phyloP scores from a whole-genome alignment of 2,888 invertebrate species.

The Polydrusus tereticollis region DNA sequence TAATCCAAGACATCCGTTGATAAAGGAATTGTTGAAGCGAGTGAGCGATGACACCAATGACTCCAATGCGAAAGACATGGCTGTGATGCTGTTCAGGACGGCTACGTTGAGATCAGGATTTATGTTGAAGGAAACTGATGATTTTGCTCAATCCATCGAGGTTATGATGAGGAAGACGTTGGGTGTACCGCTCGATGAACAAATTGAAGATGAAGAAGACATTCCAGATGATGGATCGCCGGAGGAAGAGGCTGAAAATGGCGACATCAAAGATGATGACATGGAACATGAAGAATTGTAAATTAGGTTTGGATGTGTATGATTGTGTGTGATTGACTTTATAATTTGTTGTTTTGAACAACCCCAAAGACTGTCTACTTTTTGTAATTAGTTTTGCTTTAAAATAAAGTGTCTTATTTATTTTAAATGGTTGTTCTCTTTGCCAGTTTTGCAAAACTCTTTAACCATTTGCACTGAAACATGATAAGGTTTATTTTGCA shows the following conservation, averaged over 20 bases:
- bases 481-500: too few species aligned
- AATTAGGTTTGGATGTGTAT: slow-evolving; percentile 27
- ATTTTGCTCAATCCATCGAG: slow-evolving; percentile 93
- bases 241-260: slow-evolving; percentile 66
- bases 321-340: slow-evolving; percentile 35
- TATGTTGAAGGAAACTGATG: slow-evolving; percentile 86
- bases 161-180: slow-evolving; percentile 86
- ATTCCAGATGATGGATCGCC: slow-evolving; percentile 67
- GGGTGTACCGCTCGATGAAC: slow-evolving; percentile 83
- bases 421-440: slow-evolving; percentile 1
- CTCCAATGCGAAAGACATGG: slow-evolving; percentile 84
- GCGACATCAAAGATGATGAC: slow-evolving; percentile 59
- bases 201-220: slow-evolving; percentile 68
- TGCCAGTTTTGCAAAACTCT: neutral
- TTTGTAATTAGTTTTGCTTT: slow-evolving; percentile 32
- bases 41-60: slow-evolving; percentile 85
- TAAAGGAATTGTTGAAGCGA: slow-evolving; percentile 89
- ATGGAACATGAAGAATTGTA: slow-evolving; percentile 73
- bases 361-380: slow-evolving; percentile 41
- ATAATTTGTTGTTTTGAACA: slow-evolving; percentile 41
- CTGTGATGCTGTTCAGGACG: slow-evolving; percentile 90
- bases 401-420: slow-evolving; percentile 43
- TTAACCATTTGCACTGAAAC: neutral
- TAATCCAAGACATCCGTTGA: slow-evolving; percentile 96
- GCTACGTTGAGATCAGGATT: slow-evolving; percentile 96